Conservation (phyloP, 1,140 invertebrate genomes). For the Drosophila pseudoobscura region DNA sequence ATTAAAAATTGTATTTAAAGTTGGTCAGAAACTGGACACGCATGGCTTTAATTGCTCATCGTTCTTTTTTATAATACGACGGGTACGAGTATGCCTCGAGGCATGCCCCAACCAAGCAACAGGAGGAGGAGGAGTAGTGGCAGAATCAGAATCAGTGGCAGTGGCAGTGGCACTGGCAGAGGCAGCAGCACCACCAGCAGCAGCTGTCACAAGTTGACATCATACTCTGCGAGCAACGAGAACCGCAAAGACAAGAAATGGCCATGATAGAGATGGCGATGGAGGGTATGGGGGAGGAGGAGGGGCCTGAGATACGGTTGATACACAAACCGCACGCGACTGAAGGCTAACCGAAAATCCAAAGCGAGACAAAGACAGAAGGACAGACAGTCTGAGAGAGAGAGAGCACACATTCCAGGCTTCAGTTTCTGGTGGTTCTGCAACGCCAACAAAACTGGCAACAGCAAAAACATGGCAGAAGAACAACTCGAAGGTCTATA, state of each 20-base stretch:
- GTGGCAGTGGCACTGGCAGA: background rate
- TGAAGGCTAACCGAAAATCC: conserved; percentile 62
- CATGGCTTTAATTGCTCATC: conserved; percentile 66
- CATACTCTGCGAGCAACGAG: conserved; percentile 48
- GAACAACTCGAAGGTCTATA: conserved; percentile 9
- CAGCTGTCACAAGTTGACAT: conserved; percentile 67
- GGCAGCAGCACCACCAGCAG: background rate
- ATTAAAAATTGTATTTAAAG: conserved; percentile 61
- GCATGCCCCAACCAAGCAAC: conserved; percentile 7
- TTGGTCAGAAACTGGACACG: conserved; percentile 51
- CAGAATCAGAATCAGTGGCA: conserved; percentile 24
- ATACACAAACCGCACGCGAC: conserved; percentile 54
- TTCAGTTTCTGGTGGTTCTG: conserved; percentile 37
- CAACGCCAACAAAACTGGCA: conserved; percentile 60
- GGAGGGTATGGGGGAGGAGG: background rate
- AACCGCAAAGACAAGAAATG: conserved; percentile 57
- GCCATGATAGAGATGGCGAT: conserved; percentile 30
- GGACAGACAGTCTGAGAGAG: conserved; percentile 1
- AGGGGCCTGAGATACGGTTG: conserved; percentile 16
- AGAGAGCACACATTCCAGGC: conserved; percentile 48
- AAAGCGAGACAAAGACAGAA: conserved; percentile 22
- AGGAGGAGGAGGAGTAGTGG: too few relatives aligned
- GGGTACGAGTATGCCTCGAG: conserved; percentile 15
- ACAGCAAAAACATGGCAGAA: conserved; percentile 19
- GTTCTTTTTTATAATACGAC: conserved; percentile 42